Evolutionary conservation across 2,113 vertebrate species (phyloP), one percentile per base, ranked within the genome.

Genomic region (Epinephelus cyanopodus): DNA sequence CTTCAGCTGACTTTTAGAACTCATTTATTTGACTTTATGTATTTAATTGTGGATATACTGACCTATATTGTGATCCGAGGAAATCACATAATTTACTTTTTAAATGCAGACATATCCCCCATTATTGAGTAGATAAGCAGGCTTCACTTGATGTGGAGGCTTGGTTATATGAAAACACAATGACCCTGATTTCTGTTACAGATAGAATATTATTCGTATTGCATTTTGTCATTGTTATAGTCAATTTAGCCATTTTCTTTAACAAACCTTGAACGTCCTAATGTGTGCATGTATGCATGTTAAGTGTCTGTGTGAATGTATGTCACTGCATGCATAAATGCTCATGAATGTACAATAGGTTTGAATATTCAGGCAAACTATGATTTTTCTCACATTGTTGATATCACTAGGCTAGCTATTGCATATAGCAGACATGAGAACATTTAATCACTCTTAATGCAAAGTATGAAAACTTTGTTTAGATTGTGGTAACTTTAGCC

Each of bases 381-480:
- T 61, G 54, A 25, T 52, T 71, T 39, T 48, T 42, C 47, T 62
- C 15, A 56, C n/a, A 72, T 48, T 65, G 71, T 48, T 71, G 3
- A 50, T 25, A 25, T 54, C 56, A 61, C 1, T 21, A 19, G 5
- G 13, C 21, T 48, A 10, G 6, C 15, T 72, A 2, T 76, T 68
- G 69, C 42, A 4, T 8, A 57, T 8, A 63, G 11, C n/a, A 77
- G 57, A 42, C 17, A 37, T 1, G n/a, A 39, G 10, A 23, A 37
- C 37, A 69, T 61, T 72, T 66, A 67, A 70, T 79, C 37, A 37
- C 25, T 56, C 6, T 67, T 71, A 58, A 79, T 77, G 61, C 66
- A 13, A 73, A 37, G 52, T 62, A 33, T 29, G 56, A 78, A 81
- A 77, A 53, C 69, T 73, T 33, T 70, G 37, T 87, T 89, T 69